A percentile compares a stretch with the other conserved stretches of the same genome.
phyloP scores from a whole-genome alignment of 2,113 vertebrate species.

The Polypterus bichir region DNA sequence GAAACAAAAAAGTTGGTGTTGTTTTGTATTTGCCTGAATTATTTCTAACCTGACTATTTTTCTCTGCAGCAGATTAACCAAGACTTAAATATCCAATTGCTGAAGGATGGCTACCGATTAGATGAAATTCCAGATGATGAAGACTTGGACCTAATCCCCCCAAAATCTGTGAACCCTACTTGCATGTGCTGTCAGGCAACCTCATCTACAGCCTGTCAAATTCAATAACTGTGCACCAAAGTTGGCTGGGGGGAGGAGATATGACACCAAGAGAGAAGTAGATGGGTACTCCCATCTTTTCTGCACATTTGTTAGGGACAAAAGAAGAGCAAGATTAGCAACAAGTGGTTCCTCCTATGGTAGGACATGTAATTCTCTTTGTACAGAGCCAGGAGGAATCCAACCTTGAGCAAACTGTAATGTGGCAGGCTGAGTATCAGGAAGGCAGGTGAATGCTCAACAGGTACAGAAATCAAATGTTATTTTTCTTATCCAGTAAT shows the following conservation, averaged over 20 bases:
- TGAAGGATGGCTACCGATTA: slow-evolving; percentile 93
- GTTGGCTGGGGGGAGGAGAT: slow-evolving; percentile 13
- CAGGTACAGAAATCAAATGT: slow-evolving; percentile 1
- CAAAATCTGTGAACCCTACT: slow-evolving; percentile 91
- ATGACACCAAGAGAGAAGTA: slow-evolving; percentile 13
- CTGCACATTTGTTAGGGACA: slow-evolving; percentile 11
- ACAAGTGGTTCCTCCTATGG: slow-evolving; percentile 97
- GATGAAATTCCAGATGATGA: slow-evolving; percentile 95
- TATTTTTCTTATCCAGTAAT: slow-evolving; percentile 1
- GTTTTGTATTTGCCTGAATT: too few species aligned
- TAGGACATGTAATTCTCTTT: slow-evolving; percentile 78
- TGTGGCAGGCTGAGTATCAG: slow-evolving; percentile 17
- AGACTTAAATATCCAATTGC: slow-evolving; percentile 96
- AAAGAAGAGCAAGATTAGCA: slow-evolving; percentile 40
- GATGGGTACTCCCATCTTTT: slow-evolving; percentile 13
- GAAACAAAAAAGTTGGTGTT: too few species aligned
- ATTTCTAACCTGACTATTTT: slow-evolving; percentile 8
- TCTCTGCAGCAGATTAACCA: slow-evolving; percentile 93
- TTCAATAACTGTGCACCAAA: slow-evolving; percentile 65
- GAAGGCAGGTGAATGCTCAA: slow-evolving; percentile 17
- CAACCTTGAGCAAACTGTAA: slow-evolving; percentile 39
- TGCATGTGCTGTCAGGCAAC: slow-evolving; percentile 98
- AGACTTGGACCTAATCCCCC: slow-evolving; percentile 92
- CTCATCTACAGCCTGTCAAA: slow-evolving; percentile 90
- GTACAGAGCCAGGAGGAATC: slow-evolving; percentile 65